phyloP scores from a whole-genome alignment of 2,797 vertebrate species.

The Trachops cirrhosus region DNA sequence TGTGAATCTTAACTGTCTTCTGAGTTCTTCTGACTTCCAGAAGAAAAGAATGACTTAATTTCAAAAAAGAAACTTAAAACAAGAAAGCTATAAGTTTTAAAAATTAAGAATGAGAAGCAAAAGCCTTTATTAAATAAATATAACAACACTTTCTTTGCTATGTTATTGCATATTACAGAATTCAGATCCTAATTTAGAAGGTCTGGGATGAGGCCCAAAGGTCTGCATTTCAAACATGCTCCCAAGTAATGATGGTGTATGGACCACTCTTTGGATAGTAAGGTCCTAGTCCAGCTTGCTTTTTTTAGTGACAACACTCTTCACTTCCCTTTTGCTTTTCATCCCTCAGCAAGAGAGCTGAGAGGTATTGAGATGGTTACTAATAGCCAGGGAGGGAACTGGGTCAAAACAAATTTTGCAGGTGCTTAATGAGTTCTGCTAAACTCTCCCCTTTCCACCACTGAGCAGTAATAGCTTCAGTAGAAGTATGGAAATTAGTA shows the following conservation, averaged over 20 bases:
- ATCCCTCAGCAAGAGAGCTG: background rate
- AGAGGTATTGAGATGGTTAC: background rate
- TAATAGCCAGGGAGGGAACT: background rate
- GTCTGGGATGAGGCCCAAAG: background rate
- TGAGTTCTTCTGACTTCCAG: background rate
- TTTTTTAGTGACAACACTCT: background rate
- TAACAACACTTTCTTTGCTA: background rate
- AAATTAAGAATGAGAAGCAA: slow-evolving; percentile 20
- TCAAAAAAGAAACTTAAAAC: slow-evolving; percentile 15
- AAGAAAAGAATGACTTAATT: background rate
- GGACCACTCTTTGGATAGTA: background rate
- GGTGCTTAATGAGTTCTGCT: background rate
- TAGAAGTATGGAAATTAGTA: background rate
- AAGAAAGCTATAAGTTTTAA: background rate
- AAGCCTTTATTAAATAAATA: background rate
- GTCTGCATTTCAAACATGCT: background rate
- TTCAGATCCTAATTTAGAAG: background rate
- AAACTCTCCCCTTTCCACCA: background rate
- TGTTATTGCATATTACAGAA: background rate
- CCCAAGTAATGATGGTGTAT: no score
- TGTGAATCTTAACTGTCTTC: background rate
- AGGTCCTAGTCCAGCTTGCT: background rate
- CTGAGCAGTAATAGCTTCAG: background rate
- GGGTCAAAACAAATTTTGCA: background rate
- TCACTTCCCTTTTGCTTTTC: background rate